A percentile compares a stretch with the other conserved stretches of the same genome.
Conservation (phyloP, 2,888 invertebrate genomes). For the Adelognathus sp. region DNA sequence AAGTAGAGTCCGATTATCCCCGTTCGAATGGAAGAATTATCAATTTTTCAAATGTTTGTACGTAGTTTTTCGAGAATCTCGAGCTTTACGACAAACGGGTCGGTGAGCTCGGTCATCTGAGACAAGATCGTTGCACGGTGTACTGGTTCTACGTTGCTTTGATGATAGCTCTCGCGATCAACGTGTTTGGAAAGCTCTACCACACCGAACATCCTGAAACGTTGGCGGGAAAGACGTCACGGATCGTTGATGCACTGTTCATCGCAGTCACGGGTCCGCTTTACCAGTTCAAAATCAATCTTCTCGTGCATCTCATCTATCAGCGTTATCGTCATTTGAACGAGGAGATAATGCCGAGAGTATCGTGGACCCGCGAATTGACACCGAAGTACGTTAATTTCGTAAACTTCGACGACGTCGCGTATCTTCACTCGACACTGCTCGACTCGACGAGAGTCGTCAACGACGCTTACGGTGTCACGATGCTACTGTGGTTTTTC, state of each 20-base stretch:
- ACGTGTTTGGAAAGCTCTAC: too few species aligned
- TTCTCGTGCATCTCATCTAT: conserved; percentile 41
- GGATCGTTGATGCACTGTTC: background rate
- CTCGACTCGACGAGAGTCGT: conserved; percentile 27
- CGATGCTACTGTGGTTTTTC: conserved; percentile 3
- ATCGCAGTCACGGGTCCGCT: background rate
- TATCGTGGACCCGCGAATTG: conserved; percentile 18
- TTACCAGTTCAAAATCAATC: background rate
- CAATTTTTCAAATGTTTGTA: background rate
- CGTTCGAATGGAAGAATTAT: background rate
- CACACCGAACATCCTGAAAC: too few species aligned
- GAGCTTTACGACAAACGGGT: conserved; percentile 20
- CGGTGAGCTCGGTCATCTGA: conserved; percentile 7
- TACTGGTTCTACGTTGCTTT: conserved; percentile 11
- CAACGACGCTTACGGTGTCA: conserved; percentile 5
- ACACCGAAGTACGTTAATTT: conserved; percentile 1
- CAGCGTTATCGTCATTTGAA: conserved; percentile 56
- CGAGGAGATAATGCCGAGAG: conserved; percentile 27
- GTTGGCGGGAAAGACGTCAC: background rate
- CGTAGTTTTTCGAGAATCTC: conserved; percentile 31
- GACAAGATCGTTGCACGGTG: background rate
- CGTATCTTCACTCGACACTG: conserved; percentile 39
- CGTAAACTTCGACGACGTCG: conserved; percentile 24
- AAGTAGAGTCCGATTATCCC: too few species aligned
- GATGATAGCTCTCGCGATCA: background rate